A percentile compares a stretch with the other conserved stretches of the same genome.
Evolutionary conservation across 2,797 vertebrate genomes (phyloP).

Genomic region (Acestrorhynchus altus): DNA sequence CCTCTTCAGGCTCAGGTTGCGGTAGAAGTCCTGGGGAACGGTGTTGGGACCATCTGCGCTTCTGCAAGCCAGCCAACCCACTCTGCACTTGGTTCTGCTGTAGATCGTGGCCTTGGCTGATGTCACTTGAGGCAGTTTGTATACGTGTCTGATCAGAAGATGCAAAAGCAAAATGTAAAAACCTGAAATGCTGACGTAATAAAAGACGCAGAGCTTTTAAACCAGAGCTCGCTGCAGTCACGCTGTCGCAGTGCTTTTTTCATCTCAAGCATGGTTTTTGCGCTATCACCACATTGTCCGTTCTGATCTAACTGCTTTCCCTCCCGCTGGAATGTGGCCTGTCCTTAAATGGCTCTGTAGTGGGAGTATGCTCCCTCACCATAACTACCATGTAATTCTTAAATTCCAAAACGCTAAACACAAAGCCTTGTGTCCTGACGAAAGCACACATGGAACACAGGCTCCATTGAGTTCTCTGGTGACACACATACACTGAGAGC

Average conservation of each 20-base stretch:
- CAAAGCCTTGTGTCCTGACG: constrained; percentile 15
- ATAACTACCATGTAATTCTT: constrained; percentile 27
- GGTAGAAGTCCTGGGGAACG: constrained; percentile 70
- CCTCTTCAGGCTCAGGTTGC: constrained; percentile 69
- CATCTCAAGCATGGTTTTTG: background rate
- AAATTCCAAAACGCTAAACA: constrained; percentile 34
- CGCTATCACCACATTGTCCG: constrained; percentile 32
- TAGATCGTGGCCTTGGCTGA: constrained; percentile 64
- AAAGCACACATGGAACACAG: constrained; percentile 27
- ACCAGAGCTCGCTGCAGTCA: too few relatives aligned
- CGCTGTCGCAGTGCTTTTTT: too few relatives aligned
- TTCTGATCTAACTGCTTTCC: constrained; percentile 15
- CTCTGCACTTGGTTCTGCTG: constrained; percentile 77
- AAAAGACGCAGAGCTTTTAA: too few relatives aligned
- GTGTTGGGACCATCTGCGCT: constrained; percentile 75
- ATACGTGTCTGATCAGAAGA: constrained; percentile 70
- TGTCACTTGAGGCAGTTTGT: constrained; percentile 60
- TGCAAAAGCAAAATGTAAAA: background rate
- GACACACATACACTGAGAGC: constrained; percentile 64
- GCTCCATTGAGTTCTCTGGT: constrained; percentile 55
- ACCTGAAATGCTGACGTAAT: background rate
- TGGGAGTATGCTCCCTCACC: constrained; percentile 28
- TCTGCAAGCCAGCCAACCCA: constrained; percentile 71
- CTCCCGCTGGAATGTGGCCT: constrained; percentile 22
- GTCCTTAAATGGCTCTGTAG: constrained; percentile 11